Conservation (phyloP, 1,140 invertebrate species). For the Cydia strobilella region DNA sequence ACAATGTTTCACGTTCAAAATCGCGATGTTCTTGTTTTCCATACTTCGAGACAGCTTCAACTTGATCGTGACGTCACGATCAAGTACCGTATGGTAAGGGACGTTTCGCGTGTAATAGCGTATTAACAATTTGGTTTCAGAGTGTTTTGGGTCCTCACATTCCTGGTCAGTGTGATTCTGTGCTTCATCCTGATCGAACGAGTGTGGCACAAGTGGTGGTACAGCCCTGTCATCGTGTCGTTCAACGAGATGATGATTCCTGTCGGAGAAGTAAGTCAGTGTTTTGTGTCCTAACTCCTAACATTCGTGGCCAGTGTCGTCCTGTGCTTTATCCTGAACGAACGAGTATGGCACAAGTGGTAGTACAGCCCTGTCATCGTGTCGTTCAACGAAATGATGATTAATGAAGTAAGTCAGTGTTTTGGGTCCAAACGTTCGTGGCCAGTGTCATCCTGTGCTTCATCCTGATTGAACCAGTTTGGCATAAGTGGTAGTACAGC, state of each 20-base stretch:
- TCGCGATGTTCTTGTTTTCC: no score
- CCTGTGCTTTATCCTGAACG: slow-evolving; percentile 40
- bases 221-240: slow-evolving; percentile 48
- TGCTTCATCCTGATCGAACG: slow-evolving; percentile 41
- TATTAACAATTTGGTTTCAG: slow-evolving; percentile 38
- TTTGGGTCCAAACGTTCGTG: no score
- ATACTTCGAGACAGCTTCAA: no score
- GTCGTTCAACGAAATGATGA: slow-evolving; percentile 41
- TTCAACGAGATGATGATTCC: slow-evolving; percentile 40
- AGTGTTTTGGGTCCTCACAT: slow-evolving; percentile 43
- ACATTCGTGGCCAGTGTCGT: slow-evolving; percentile 36
- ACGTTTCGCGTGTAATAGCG: no score
- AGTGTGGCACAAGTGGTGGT: slow-evolving; percentile 44
- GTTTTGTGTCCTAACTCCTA: slow-evolving; percentile 41
- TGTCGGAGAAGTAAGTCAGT: slow-evolving; percentile 35
- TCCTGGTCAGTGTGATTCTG: slow-evolving; percentile 36
- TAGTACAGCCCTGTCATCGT: slow-evolving; percentile 46
- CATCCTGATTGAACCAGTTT: no score
- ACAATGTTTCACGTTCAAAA: no score
- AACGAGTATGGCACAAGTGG: slow-evolving; percentile 44
- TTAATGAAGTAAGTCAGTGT: no score
- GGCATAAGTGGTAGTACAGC: no score
- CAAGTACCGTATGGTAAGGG: no score
- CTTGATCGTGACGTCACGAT: no score
- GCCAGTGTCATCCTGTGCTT: no score